Evolutionary conservation across 2,797 vertebrate species (phyloP).

Genomic region (Esox lucius): DNA sequence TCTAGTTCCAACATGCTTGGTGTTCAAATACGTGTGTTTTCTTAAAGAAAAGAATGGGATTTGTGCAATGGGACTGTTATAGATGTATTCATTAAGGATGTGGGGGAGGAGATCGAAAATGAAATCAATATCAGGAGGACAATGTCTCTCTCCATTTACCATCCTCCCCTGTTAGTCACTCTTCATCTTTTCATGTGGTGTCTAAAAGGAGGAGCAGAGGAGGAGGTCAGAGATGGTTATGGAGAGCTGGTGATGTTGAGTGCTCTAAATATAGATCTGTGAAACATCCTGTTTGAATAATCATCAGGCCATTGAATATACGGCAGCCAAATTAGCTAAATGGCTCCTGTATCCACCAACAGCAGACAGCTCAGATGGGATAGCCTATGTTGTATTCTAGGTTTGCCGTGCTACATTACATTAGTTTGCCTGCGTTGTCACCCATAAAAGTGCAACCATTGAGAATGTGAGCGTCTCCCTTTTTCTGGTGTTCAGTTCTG

Average conservation of each 20-base stretch:
- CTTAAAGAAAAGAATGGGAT: background rate
- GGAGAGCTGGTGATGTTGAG: constrained; percentile 59
- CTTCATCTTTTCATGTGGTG: constrained; percentile 64
- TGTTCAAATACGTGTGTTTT: constrained; percentile 1
- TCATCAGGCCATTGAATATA: constrained; percentile 50
- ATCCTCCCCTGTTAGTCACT: constrained; percentile 46
- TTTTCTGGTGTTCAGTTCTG: too few relatives aligned
- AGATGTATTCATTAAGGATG: background rate
- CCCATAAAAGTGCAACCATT: too few relatives aligned
- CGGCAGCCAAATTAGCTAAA: constrained; percentile 16
- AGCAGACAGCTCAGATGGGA: background rate
- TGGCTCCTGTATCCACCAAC: background rate
- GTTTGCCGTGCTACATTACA: too few relatives aligned
- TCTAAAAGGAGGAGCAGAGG: constrained; percentile 61
- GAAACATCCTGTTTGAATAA: constrained; percentile 11
- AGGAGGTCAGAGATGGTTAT: constrained; percentile 26
- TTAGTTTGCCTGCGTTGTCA: too few relatives aligned
- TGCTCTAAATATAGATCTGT: constrained; percentile 61
- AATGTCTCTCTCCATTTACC: constrained; percentile 35
- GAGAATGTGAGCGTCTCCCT: too few relatives aligned
- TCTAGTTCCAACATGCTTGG: background rate
- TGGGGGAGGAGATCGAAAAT: background rate
- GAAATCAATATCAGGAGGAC: constrained; percentile 19
- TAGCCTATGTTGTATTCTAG: too few relatives aligned
- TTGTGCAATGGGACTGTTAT: background rate